Conservation (phyloP, 2,113 vertebrate genomes). For the Oreochromis spilurus region DNA sequence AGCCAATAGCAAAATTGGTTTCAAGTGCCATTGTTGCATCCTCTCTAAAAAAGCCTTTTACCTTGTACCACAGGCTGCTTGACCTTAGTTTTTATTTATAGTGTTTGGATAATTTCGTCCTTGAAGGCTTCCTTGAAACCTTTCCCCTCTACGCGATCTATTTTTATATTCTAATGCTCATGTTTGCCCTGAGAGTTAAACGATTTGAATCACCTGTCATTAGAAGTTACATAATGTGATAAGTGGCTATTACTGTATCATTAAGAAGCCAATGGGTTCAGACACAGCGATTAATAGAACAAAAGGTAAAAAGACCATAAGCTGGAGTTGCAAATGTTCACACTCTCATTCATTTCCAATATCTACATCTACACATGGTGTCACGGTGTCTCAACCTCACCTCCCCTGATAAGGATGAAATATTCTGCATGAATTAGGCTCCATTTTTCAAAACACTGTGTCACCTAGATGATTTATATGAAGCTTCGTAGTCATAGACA, state of each 20-base stretch:
- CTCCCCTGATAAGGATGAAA: not conserved
- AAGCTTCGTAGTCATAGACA: not conserved
- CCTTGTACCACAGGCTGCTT: not conserved
- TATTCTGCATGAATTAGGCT: not conserved
- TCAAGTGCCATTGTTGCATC: not conserved
- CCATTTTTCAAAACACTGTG: not conserved
- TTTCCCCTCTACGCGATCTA: not conserved
- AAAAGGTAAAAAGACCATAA: not conserved
- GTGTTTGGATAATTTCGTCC: not conserved
- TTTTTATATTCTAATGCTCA: not conserved
- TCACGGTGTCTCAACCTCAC: not conserved
- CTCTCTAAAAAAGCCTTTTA: not conserved
- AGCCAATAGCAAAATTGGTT: not conserved
- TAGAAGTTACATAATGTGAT: not conserved
- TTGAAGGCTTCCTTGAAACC: not conserved
- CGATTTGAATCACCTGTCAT: constrained; percentile 34
- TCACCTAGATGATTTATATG: not conserved
- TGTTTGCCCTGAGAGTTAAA: not conserved
- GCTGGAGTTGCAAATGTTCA: not conserved
- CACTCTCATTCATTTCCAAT: not conserved
- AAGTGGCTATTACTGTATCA: not conserved
- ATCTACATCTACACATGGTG: not conserved
- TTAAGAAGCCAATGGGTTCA: not conserved
- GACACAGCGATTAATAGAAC: not conserved
- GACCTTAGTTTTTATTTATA: not conserved